Evolutionary conservation across 2,797 vertebrate genomes (phyloP).

Genomic region (Sebastes nivosus): DNA sequence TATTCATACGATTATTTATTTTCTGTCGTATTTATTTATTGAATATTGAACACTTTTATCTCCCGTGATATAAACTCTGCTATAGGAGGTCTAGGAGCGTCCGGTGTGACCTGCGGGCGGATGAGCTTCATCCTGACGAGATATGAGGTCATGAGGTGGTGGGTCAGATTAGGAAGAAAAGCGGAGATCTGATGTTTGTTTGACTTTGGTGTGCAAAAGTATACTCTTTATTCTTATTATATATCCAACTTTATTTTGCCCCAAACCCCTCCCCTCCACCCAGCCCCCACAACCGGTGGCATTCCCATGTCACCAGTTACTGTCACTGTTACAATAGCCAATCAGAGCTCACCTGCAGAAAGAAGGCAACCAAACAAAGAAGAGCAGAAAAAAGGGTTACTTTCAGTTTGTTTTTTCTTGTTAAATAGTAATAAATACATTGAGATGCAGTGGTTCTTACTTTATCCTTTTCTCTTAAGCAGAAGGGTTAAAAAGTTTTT

Average conservation of each 20-base stretch:
- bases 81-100: not conserved
- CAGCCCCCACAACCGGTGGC: constrained; percentile 74
- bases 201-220: constrained; percentile 86
- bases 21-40: not conserved
- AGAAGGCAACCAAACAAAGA: constrained; percentile 87
- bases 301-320: constrained; percentile 78
- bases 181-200: constrained; percentile 75
- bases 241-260: constrained; percentile 84
- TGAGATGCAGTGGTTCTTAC: constrained; percentile 89
- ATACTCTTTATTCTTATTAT: constrained; percentile 86
- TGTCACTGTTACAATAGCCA: constrained; percentile 87
- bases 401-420: constrained; percentile 85
- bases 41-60: not conserved
- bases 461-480: constrained; percentile 87
- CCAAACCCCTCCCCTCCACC: constrained; percentile 73
- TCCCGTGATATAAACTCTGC: not conserved
- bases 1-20: not conserved
- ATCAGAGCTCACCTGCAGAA: constrained; percentile 86
- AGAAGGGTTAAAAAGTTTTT: constrained; percentile 87
- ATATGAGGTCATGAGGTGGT: not conserved
- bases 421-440: constrained; percentile 93
- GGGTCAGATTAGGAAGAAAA: constrained; percentile 67
- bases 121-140: not conserved
- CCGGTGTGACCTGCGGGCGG: not conserved
- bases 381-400: constrained; percentile 86